A percentile compares a stretch with the other conserved stretches of the same genome.
phyloP scores from a whole-genome alignment of 2,797 vertebrate genomes.

The Peromyscus nudipes region DNA sequence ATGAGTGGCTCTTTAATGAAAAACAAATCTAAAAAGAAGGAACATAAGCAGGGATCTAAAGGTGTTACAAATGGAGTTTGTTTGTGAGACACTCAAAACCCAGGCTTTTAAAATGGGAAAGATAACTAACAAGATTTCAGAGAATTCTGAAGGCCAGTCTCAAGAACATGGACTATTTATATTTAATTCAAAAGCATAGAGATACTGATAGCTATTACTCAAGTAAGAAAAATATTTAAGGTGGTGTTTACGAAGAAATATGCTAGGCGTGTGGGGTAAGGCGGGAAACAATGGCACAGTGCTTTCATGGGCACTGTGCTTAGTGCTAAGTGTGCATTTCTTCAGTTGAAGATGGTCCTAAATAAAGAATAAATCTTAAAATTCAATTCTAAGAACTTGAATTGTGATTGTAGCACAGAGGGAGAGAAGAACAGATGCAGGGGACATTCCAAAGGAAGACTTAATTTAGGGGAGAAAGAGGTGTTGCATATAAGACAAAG shows the following conservation, averaged over 20 bases:
- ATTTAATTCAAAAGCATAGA: slow-evolving; percentile 26
- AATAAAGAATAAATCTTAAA: not conserved
- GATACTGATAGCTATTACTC: not conserved
- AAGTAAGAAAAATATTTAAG: not conserved
- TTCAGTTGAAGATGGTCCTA: not conserved
- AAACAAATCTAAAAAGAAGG: not conserved
- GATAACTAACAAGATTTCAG: not conserved
- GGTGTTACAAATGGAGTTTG: not conserved
- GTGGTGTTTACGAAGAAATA: not conserved
- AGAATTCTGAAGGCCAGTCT: not conserved
- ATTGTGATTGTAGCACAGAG: not conserved
- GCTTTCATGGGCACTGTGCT: not conserved
- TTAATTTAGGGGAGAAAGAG: not conserved
- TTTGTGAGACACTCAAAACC: not conserved
- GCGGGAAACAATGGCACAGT: not conserved
- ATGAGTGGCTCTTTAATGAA: not conserved
- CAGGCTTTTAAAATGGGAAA: not conserved
- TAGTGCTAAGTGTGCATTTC: not conserved
- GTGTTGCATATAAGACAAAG: not conserved
- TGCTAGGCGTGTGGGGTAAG: not conserved
- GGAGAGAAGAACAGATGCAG: not conserved
- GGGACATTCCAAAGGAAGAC: not conserved
- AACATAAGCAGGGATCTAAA: not conserved
- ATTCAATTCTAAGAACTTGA: slow-evolving; percentile 1
- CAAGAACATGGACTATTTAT: not conserved